Evolutionary conservation across 2,888 invertebrate genomes (phyloP), one percentile per base, ranked within the genome.

Genomic region (Idaea dimidiata): DNA sequence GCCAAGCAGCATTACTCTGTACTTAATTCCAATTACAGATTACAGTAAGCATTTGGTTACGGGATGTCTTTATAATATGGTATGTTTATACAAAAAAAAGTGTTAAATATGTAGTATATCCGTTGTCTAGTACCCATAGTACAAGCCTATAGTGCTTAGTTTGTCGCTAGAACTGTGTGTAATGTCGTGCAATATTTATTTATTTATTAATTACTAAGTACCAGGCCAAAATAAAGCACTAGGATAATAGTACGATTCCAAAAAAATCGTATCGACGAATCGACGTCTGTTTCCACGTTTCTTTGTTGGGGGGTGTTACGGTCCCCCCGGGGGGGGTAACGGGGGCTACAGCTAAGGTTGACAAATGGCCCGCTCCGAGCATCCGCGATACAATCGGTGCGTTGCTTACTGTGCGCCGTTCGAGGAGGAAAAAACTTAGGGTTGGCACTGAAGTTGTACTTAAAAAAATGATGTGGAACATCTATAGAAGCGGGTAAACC

Each of bases 381-480:
- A 88, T 89, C 91, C 90, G 91, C 91, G 91, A 92, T 92, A 92
- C 91, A 92, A 91, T 92, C 91, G 91, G 87, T 90, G 92, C 92
- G 91, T 91, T 91, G 91, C 91, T 91, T 90, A 91, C 93, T 91
- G 92, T 89, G 91, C 89, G 86, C 90, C 89, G 87, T 79, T 83
- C 85, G 86, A 93, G 93, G 86, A 93, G 93, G 93, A 94, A 94
- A 94, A 94, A 93, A 81, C 84, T 79, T 93, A 94, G 94, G 94
- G 91, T 59, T 91, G 87, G 0, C 76, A 56, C 31, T 17, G 24
- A 24, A n/a, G 24, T 5, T 24, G 1, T 24, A 24, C 24, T 24
- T n/a, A n/a, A n/a, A n/a, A n/a, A n/a, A n/a, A n/a, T n/a, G n/a
- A n/a, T n/a, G n/a, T n/a, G n/a, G n/a, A n/a, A n/a, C n/a, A n/a